phyloP scores from a whole-genome alignment of 1,140 invertebrate genomes.

The Elymnias hypermnestra region DNA sequence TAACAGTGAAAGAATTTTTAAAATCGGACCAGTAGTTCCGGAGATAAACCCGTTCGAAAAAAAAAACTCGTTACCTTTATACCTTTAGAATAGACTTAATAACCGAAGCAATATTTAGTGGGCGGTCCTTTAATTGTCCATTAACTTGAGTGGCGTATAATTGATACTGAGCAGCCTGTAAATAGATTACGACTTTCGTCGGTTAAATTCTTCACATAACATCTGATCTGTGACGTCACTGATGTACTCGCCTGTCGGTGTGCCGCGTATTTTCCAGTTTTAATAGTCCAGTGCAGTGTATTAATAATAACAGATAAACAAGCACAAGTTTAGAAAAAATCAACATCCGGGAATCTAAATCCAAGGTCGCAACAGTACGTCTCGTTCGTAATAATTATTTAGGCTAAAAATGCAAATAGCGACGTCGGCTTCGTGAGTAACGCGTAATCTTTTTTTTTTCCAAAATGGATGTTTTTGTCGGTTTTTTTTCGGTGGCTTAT shows the following conservation, averaged over 20 bases:
- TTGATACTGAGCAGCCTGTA: slow-evolving; percentile 2
- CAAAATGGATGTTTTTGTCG: neutral
- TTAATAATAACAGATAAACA: slow-evolving; percentile 24
- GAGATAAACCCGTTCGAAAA: no score
- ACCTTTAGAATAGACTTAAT: no score
- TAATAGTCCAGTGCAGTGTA: slow-evolving; percentile 18
- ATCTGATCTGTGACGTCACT: slow-evolving; percentile 5
- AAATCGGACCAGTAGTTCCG: no score
- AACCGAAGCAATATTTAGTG: no score
- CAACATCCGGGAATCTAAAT: slow-evolving; percentile 20
- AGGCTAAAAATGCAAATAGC: neutral
- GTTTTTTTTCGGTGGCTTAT: neutral
- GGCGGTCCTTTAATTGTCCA: no score
- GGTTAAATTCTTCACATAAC: neutral
- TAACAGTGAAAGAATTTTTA: no score
- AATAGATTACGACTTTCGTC: slow-evolving; percentile 2
- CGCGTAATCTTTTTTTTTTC: neutral
- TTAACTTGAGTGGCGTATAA: no score
- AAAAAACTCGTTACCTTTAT: no score
- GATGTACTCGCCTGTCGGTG: slow-evolving; percentile 1
- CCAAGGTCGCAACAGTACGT: slow-evolving; percentile 14
- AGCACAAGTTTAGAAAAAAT: slow-evolving; percentile 15
- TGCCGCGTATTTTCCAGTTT: slow-evolving; percentile 11
- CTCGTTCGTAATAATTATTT: slow-evolving; percentile 4
- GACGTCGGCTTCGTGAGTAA: neutral